Conservation (phyloP, 2,797 vertebrate genomes). For the Discoglossus pictus region DNA sequence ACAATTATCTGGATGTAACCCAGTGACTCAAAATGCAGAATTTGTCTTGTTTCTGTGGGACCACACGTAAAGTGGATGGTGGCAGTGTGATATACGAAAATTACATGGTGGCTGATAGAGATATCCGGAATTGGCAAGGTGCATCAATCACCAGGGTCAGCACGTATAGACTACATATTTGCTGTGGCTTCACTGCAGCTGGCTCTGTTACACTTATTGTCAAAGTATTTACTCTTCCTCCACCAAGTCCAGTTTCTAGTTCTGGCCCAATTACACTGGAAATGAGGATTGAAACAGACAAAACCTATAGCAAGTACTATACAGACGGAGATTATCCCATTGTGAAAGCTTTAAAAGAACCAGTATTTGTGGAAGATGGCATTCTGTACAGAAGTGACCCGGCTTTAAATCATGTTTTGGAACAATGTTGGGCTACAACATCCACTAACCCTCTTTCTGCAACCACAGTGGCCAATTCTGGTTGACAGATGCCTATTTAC, state of each 20-base stretch:
- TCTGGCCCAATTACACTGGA: conserved; percentile 15
- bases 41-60: conserved; percentile 43
- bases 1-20: conserved; percentile 8
- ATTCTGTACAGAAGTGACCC: conserved; percentile 59
- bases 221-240: conserved; percentile 14
- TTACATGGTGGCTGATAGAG: conserved; percentile 15
- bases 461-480: conserved; percentile 63
- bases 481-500: conserved; percentile 62
- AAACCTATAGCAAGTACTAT: conserved; percentile 63
- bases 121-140: conserved; percentile 12
- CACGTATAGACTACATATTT: conserved; percentile 17
- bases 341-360: conserved; percentile 61
- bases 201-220: not conserved
- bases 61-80: conserved; percentile 14
- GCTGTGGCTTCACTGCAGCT: conserved; percentile 12
- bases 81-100: conserved; percentile 27
- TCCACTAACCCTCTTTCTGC: conserved; percentile 28
- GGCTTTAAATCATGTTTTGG: conserved; percentile 55
- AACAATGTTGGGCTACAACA: conserved; percentile 64
- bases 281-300: conserved; percentile 33
- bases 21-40: not conserved
- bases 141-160: conserved; percentile 28
- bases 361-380: conserved; percentile 62
- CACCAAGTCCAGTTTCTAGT: conserved; percentile 12
- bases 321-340: conserved; percentile 57